Conservation (phyloP, 37 sponge, comb jelly and placozoan species). For the Crambe crambe region DNA sequence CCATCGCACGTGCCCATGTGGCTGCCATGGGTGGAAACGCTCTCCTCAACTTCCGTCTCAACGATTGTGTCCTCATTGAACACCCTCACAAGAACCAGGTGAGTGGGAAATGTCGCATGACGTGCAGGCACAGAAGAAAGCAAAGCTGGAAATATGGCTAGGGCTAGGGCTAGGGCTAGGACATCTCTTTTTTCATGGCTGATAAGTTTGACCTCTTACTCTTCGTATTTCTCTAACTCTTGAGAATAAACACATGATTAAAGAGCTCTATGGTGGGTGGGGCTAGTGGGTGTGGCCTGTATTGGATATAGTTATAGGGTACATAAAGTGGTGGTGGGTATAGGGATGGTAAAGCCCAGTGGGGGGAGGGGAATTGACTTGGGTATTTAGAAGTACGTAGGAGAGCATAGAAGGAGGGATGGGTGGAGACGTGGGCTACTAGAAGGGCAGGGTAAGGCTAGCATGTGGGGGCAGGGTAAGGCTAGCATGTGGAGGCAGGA, state of each 20-base stretch:
- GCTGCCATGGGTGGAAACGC: conserved; percentile 73
- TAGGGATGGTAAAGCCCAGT: background rate
- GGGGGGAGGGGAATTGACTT: background rate
- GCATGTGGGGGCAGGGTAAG: background rate
- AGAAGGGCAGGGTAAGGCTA: background rate
- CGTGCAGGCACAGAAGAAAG: too few species aligned
- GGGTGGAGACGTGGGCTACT: background rate
- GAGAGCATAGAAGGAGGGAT: background rate
- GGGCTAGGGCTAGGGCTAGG: too few species aligned
- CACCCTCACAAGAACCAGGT: conserved; percentile 80
- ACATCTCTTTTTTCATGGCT: background rate
- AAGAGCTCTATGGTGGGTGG: too few species aligned
- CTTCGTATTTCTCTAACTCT: too few species aligned
- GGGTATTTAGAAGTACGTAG: background rate
- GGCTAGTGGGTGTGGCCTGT: too few species aligned
- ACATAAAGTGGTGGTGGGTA: too few species aligned
- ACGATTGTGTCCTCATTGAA: conserved; percentile 65
- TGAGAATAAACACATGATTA: too few species aligned
- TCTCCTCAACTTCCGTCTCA: conserved; percentile 60
- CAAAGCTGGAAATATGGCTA: too few species aligned
- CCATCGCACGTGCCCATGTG: conserved; percentile 60
- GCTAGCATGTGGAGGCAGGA: background rate
- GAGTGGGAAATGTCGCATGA: background rate
- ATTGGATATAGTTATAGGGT: too few species aligned
- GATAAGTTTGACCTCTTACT: background rate